These are phyloP conservation scores for Tanytarsus gracilentus DNA, from an alignment of 2,888 invertebrate genomes.

Conservation along the genomic window DNA sequence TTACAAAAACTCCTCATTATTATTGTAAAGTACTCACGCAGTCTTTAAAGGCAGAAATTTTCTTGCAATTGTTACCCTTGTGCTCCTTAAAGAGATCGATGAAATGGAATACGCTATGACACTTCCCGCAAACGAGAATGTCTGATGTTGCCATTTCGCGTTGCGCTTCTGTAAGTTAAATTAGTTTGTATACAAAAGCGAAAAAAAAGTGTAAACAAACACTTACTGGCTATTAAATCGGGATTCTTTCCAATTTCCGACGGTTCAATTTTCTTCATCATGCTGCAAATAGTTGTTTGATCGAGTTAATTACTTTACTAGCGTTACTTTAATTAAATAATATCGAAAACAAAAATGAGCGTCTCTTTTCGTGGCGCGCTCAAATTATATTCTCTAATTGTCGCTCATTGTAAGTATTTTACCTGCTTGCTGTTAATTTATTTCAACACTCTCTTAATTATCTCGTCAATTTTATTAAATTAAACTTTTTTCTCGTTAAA, in stretches of 20 bases:
- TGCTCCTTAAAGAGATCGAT: slow-evolving; percentile 70
- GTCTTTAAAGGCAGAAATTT: slow-evolving; percentile 56
- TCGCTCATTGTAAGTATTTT: no score
- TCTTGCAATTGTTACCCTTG: slow-evolving; percentile 52
- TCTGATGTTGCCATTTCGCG: slow-evolving; percentile 66
- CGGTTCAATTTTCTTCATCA: slow-evolving; percentile 46
- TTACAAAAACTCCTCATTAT: slow-evolving; percentile 5
- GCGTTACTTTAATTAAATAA: no score
- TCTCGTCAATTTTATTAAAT: no score
- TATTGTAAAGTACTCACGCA: slow-evolving; percentile 46
- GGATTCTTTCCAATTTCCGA: slow-evolving; percentile 56
- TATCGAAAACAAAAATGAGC: no score
- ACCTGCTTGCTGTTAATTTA: no score
- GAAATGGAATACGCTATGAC: slow-evolving; percentile 70
- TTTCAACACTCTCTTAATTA: no score
- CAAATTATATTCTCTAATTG: no score
- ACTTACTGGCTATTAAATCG: slow-evolving; percentile 51
- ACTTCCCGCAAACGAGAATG: slow-evolving; percentile 74
- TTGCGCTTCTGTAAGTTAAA: slow-evolving; percentile 53
- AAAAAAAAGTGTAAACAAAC: background rate
- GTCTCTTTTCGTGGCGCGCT: no score
- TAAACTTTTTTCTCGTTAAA: no score
- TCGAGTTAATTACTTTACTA: no score
- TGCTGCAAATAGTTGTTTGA: no score
- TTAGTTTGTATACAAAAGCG: background rate